phyloP scores from a whole-genome alignment of 2,888 invertebrate genomes.

The Apodemia zela region DNA sequence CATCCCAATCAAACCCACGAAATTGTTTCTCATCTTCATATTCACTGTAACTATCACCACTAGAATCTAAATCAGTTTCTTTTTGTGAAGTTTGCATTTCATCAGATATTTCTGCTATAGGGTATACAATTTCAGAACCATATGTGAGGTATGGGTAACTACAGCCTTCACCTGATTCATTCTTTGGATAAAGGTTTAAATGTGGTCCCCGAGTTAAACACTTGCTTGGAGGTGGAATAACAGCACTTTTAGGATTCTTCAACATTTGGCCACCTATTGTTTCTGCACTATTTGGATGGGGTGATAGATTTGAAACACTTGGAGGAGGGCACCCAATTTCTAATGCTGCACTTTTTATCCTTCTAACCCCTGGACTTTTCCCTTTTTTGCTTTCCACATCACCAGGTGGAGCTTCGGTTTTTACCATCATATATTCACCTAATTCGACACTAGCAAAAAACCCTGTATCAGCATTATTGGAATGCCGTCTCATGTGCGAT shows the following conservation, averaged over 20 bases:
- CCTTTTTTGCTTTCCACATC: conserved; percentile 72
- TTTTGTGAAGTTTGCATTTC: conserved; percentile 86
- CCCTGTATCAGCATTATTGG: conserved; percentile 82
- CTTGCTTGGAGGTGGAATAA: conserved; percentile 85
- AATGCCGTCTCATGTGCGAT: conserved; percentile 79
- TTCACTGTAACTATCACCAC: conserved; percentile 82
- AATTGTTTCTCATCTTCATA: conserved; percentile 82
- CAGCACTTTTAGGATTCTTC: conserved; percentile 83
- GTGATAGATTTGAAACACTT: conserved; percentile 85
- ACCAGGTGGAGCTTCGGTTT: conserved; percentile 70
- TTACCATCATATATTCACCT: conserved; percentile 77
- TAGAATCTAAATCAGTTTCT: conserved; percentile 81
- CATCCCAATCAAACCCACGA: conserved; percentile 73
- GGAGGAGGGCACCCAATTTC: conserved; percentile 86
- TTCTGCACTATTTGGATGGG: conserved; percentile 90
- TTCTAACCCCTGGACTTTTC: conserved; percentile 81
- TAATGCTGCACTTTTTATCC: conserved; percentile 86
- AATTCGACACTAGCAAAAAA: conserved; percentile 77
- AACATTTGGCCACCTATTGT: conserved; percentile 85
- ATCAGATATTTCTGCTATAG: conserved; percentile 91
- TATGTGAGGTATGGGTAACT: conserved; percentile 85
- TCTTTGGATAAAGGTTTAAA: conserved; percentile 83
- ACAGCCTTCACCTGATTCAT: conserved; percentile 85
- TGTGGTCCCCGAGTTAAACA: conserved; percentile 85
- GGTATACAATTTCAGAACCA: conserved; percentile 89